Base-by-base conservation (phyloP, 1,140 invertebrate species). In the Phortica variegata region DNA sequence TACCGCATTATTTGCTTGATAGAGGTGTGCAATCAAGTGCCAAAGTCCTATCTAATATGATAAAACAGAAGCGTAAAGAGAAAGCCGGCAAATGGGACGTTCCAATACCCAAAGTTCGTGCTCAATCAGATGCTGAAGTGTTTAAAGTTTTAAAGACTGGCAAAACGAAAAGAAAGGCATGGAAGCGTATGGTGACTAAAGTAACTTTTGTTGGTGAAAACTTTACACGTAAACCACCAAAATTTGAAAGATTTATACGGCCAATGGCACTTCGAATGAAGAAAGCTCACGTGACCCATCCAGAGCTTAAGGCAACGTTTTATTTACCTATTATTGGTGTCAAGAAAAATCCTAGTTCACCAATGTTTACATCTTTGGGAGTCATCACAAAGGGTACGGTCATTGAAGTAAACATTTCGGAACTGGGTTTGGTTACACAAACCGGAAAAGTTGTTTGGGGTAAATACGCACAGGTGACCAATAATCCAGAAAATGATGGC, bases 31-130 rank as follows among this genome's bases (percentile, higher is more conserved):
- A 97, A 58, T 88, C 86, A 3, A 82, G 89, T 39, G 93, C 95
- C 3, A 99, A 98, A 80, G 88, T 98, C 15, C 79, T 99, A 0
- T 98, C 95, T 0, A 99, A 98, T 74, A 98, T 97, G 89, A 97
- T 99, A 47, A 99, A 99, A 80, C 96, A 99, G 77, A 99, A 99
- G 78, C 83, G 97, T 2, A 99, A 99, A 79, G 97, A 99, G 78
- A 99, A 99, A 74, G 95, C 94, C 47, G 97, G 96, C 0, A 99
- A 99, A 84, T 99, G 96, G 95, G 93, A 98, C 69, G 97, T 99
- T 0, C 97, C 97, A 0, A 89, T 99, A 65, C 97, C 97, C 0
- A 98, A 99, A 86, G 96, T 99, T 0, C 85, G 87, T 71, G 94
- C 95, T 1, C 93, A 98, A 60, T 91, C 93, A n/a, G 97, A 99